phyloP scores from a whole-genome alignment of 2,113 vertebrate species.

The Pleuronectes platessa region DNA sequence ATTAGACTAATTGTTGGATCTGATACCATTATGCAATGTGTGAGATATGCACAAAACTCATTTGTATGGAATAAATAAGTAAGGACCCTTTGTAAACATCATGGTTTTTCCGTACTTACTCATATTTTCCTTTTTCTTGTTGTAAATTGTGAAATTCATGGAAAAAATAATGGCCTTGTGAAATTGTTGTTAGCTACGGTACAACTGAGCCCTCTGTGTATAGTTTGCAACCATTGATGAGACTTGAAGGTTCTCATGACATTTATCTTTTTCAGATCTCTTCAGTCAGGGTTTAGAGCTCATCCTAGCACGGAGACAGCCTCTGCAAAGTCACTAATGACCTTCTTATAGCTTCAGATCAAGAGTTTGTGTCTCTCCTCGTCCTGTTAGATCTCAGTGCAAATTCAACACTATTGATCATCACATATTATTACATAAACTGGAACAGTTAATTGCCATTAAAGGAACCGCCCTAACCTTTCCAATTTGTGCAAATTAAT shows the following conservation, averaged over 20 bases:
- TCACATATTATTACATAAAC: too few species aligned
- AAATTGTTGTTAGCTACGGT: not conserved
- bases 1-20: not conserved
- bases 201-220: not conserved
- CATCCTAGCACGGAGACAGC: too few species aligned
- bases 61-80: not conserved
- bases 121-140: not conserved
- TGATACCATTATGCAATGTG: not conserved
- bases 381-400: too few species aligned
- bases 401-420: too few species aligned
- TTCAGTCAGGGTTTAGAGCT: too few species aligned
- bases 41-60: not conserved
- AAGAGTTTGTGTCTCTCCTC: too few species aligned
- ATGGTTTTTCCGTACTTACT: not conserved
- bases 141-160: not conserved
- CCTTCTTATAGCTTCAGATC: too few species aligned
- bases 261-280: too few species aligned
- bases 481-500: too few species aligned
- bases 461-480: too few species aligned
- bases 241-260: not conserved
- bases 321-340: too few species aligned
- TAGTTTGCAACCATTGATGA: not conserved
- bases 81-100: not conserved
- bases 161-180: not conserved
- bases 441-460: too few species aligned